These are phyloP conservation scores for Sebastes cheni DNA, from an alignment of 2,797 vertebrate genomes.

Conservation along the genomic window DNA sequence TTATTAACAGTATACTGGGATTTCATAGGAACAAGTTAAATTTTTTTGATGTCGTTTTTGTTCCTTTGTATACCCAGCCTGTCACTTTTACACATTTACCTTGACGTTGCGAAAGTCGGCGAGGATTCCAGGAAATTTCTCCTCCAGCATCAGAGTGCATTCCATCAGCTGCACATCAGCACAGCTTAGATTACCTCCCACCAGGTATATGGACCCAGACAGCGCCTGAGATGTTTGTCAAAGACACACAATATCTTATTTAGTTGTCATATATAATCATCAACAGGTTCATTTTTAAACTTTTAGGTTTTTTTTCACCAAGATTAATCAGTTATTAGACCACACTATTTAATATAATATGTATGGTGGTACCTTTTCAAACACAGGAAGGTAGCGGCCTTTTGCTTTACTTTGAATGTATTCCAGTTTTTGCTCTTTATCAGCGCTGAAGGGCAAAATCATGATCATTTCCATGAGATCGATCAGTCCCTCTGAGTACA, in stretches of 20 bases:
- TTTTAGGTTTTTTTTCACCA: background rate
- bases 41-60: background rate
- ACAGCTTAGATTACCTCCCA: slow-evolving; percentile 86
- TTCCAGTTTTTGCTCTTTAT: slow-evolving; percentile 71
- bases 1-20: background rate
- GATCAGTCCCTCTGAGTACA: slow-evolving; percentile 86
- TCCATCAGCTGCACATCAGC: slow-evolving; percentile 90
- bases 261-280: background rate
- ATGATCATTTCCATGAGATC: slow-evolving; percentile 87
- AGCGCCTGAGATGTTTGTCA: slow-evolving; percentile 77
- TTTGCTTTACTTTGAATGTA: slow-evolving; percentile 81
- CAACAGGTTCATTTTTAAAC: background rate
- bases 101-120: slow-evolving; percentile 74
- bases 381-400: slow-evolving; percentile 86
- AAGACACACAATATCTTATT: background rate
- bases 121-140: slow-evolving; percentile 81
- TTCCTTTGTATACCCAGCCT: background rate
- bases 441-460: slow-evolving; percentile 62
- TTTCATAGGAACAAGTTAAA: background rate
- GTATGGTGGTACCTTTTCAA: slow-evolving; percentile 83
- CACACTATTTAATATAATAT: background rate
- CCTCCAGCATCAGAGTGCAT: slow-evolving; percentile 86
- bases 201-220: slow-evolving; percentile 80
- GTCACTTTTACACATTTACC: slow-evolving; percentile 53
- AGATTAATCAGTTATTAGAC: background rate